These are phyloP conservation scores for Mohoua ochrocephala DNA, from an alignment of 2,113 vertebrate species.

Conservation along the genomic window DNA sequence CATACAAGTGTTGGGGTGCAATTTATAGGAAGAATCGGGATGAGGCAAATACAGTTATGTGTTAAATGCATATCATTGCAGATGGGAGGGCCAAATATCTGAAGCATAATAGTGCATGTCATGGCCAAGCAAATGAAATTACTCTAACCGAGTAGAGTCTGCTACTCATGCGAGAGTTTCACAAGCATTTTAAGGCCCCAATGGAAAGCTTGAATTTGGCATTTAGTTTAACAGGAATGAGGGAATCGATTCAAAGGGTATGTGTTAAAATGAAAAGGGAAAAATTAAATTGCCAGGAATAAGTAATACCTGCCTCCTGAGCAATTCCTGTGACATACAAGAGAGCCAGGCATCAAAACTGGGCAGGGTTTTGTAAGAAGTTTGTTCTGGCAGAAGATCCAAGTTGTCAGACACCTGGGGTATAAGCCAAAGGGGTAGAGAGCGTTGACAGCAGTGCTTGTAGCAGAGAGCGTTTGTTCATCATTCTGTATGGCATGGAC, in stretches of 20 bases:
- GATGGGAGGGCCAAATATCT: not conserved
- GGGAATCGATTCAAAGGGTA: not conserved
- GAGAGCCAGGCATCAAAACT: not conserved
- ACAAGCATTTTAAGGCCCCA: not conserved
- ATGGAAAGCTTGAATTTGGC: not conserved
- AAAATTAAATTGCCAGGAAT: not conserved
- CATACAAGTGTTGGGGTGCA: not conserved
- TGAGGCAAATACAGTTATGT: not conserved
- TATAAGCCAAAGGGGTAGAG: not conserved
- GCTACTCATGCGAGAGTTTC: not conserved
- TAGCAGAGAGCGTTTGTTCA: not conserved
- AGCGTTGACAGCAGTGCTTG: rapidly evolving
- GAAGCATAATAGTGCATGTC: not conserved
- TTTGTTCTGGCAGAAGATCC: not conserved
- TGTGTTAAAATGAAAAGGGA: not conserved
- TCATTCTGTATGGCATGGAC: not conserved
- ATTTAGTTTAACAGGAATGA: not conserved
- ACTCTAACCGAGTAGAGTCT: not conserved
- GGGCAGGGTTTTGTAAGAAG: not conserved
- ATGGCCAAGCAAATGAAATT: not conserved
- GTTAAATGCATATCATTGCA: not conserved
- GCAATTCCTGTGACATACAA: not conserved
- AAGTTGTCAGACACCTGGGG: not conserved
- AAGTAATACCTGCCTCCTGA: not conserved
- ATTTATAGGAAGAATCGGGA: not conserved